These are phyloP conservation scores for Sebastes aleutianus DNA, from an alignment of 2,797 vertebrate genomes.

Conservation along the genomic window DNA sequence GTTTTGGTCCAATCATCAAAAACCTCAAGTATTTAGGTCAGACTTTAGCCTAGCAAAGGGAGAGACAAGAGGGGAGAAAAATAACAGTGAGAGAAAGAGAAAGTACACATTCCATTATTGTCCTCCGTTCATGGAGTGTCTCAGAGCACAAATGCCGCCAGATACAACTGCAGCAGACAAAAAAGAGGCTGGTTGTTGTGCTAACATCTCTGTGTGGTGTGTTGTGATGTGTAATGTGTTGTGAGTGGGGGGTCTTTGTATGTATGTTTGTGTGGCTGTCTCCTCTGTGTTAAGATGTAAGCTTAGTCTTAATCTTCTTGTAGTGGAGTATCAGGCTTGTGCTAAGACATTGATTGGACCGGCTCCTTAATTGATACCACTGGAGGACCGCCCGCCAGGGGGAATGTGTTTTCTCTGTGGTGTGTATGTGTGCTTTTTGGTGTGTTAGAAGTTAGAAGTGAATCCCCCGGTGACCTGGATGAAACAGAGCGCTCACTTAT, in stretches of 20 bases:
- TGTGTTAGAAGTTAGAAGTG: constrained; percentile 54
- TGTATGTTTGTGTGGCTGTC: constrained; percentile 40
- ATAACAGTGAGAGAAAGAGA: constrained; percentile 43
- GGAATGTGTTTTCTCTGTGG: constrained; percentile 30
- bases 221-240: constrained; percentile 32
- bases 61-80: constrained; percentile 52
- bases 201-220: constrained; percentile 45
- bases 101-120: constrained; percentile 57
- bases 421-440: constrained; percentile 46
- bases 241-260: constrained; percentile 42
- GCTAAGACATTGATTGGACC: constrained; percentile 78
- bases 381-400: constrained; percentile 61
- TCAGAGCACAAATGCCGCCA: constrained; percentile 47
- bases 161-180: constrained; percentile 41
- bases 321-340: constrained; percentile 67
- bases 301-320: constrained; percentile 75
- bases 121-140: constrained; percentile 42
- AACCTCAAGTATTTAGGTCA: constrained; percentile 76
- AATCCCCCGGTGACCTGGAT: constrained; percentile 70
- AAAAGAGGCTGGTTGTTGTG: constrained; percentile 34
- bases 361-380: constrained; percentile 78
- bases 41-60: constrained; percentile 58
- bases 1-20: constrained; percentile 71
- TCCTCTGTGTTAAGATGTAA: constrained; percentile 67
- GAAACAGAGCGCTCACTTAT: constrained; percentile 76